Evolutionary conservation across 1,140 invertebrate species (phyloP).

Genomic region (Asobara japonica): DNA sequence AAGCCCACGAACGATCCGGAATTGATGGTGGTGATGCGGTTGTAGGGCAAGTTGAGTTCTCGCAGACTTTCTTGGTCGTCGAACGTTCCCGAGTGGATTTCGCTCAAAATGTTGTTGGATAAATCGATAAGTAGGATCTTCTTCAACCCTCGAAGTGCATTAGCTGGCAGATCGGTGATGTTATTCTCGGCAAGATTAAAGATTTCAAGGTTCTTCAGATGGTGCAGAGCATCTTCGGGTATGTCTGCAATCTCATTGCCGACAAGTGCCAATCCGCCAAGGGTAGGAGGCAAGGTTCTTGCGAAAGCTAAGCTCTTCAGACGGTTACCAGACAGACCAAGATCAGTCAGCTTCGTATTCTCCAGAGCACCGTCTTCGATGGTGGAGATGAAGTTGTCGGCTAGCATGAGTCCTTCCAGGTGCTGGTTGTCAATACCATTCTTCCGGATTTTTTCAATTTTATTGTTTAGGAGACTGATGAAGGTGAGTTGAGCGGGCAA

Average conservation of each 20-base stretch:
- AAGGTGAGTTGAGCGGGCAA: constrained; percentile 42
- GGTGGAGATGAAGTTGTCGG: constrained; percentile 39
- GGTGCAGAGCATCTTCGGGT: no score
- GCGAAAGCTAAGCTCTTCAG: constrained; percentile 40
- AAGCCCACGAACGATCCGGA: no score
- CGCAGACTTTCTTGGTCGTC: neutral
- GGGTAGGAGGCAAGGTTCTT: constrained; percentile 38
- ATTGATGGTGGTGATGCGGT: neutral
- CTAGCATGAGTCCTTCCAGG: constrained; percentile 38
- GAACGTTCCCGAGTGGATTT: neutral
- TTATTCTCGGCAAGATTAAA: no score
- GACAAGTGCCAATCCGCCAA: constrained; percentile 27
- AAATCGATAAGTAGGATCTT: neutral
- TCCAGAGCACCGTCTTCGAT: constrained; percentile 44
- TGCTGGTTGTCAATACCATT: constrained; percentile 42
- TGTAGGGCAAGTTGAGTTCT: neutral
- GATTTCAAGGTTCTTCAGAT: no score
- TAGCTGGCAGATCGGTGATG: neutral
- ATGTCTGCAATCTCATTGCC: no score
- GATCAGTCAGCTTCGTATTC: constrained; percentile 35
- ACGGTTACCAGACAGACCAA: constrained; percentile 40
- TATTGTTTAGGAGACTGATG: constrained; percentile 35
- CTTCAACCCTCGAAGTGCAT: neutral
- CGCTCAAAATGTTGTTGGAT: neutral
- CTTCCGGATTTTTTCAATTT: constrained; percentile 22